Evolutionary conservation across 2,113 vertebrate species (phyloP), one percentile per base, ranked within the genome.

Genomic region (Burhinus oedicnemus): DNA sequence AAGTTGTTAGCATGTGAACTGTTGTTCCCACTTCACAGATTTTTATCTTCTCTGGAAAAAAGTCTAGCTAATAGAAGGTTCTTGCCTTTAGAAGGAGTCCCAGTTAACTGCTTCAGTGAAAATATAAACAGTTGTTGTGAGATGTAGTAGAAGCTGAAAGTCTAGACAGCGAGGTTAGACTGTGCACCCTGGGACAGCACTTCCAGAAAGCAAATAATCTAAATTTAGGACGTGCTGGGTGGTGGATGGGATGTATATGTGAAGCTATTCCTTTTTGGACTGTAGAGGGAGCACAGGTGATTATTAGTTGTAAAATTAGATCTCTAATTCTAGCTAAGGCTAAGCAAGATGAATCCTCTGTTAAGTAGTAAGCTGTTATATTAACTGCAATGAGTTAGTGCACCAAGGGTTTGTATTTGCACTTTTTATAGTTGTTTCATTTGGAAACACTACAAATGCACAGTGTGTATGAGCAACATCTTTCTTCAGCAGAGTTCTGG

Each of bases 241-340:
- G 69, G 72, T 7, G 12, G 54, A 4, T 51, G 78, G 79, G 82
- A 20, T 51, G 40, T 44, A 6, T 44, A 3, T 20, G 58, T 47
- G 38, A 32, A 82, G 69, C 64, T 25, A 8, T 17, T 77, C 42
- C 51, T 40, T n/a, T 15, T 12, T 11, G 22, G 65, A 17, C 93
- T 96, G 93, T 45, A 87, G 91, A 81, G 87, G 91, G 87, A 96
- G 91, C 83, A 38, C 12, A 32, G 69, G 52, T 51, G 80, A 78
- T 51, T 42, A 21, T 71, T 55, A 74, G 83, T 6, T 0, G 5
- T 26, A 49, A 75, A 44, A 65, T 76, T 95, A 83, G 87, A 19
- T 72, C 47, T 47, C 81, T 82, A 79, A 89, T 72, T 75, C 57
- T 23, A 32, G 89, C 93, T 87, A 23, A 27, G 36, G 69, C 69